Conservation (phyloP, 1,140 invertebrate genomes). For the Apis cerana region DNA sequence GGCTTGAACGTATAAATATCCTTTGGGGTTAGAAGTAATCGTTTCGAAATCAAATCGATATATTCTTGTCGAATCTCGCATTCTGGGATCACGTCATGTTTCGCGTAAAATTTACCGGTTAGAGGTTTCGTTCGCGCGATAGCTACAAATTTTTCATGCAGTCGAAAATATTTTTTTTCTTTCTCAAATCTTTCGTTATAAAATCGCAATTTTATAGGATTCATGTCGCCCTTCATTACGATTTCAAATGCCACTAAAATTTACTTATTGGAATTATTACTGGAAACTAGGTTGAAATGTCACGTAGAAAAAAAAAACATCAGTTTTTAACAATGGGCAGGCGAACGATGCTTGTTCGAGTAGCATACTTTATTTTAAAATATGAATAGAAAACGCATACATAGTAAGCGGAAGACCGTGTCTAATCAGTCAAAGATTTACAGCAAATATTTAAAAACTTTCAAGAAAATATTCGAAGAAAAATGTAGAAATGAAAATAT, state of each 20-base stretch:
- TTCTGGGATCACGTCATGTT: slow-evolving; percentile 63
- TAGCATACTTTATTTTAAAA: slow-evolving; percentile 78
- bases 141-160: slow-evolving; percentile 66
- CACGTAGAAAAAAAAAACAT: neutral
- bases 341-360: slow-evolving; percentile 17
- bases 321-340: neutral
- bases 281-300: neutral
- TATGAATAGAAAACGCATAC: slow-evolving; percentile 80
- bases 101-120: slow-evolving; percentile 74
- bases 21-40: slow-evolving; percentile 52
- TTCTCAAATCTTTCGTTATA: slow-evolving; percentile 70
- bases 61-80: slow-evolving; percentile 63
- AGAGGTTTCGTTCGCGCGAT: slow-evolving; percentile 57
- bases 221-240: slow-evolving; percentile 23
- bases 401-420: slow-evolving; percentile 75
- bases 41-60: slow-evolving; percentile 67
- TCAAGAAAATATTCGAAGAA: neutral
- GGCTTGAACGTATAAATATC: slow-evolving; percentile 71
- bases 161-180: slow-evolving; percentile 59
- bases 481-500: neutral
- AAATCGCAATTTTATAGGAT: slow-evolving; percentile 67
- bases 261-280: neutral
- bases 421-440: slow-evolving; percentile 39
- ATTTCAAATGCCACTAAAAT: neutral
- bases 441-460: slow-evolving; percentile 9